Base-by-base conservation (phyloP, 2,888 invertebrate species). In the Furcula furcula region DNA sequence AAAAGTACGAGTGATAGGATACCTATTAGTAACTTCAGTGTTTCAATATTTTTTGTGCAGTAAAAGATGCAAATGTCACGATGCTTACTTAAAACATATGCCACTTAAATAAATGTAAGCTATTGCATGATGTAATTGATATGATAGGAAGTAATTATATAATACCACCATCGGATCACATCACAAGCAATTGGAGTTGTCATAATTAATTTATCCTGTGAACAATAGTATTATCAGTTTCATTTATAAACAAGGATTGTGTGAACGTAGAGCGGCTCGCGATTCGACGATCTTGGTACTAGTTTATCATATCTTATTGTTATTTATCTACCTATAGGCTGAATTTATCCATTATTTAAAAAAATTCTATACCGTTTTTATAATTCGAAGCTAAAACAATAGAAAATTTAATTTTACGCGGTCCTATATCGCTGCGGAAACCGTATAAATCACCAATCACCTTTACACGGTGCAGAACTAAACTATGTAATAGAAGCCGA, bases 181-280 rank as follows among this genome's bases (percentile, higher is more conserved):
- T 52, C 51, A 62, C 48, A 57, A 52, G 36, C 47, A 32, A 51
- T 47, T 50, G 13, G 41, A 50, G 46, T 54, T 52, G 52, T 48
- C 40, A 48, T 48, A 47, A 52, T 58, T 50, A 51, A 51, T 47
- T 49, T 47, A 54, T 55, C 53, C 40, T 55, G 54, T 23, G 53
- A 62, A 72, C 68, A 72, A 70, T 70, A 50, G 58, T 59, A 46
- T 54, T 52, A 59, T 57, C 52, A 47, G 47, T 53, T 55, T 43
- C 42, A 55, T 60, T 56, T 64, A 65, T 67, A 71, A 69, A 69
- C 64, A 72, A 54, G 33, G 32, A 46, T 57, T 68, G 63, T 66
- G 61, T 54, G 32, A 50, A 38, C 40, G 46, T 48, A 40, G 38
- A 43, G 14, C 44, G 35, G 42, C 47, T 33, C 21, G 29, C n/a